phyloP scores from a whole-genome alignment of 2,888 invertebrate genomes.

The Dynastes maya region DNA sequence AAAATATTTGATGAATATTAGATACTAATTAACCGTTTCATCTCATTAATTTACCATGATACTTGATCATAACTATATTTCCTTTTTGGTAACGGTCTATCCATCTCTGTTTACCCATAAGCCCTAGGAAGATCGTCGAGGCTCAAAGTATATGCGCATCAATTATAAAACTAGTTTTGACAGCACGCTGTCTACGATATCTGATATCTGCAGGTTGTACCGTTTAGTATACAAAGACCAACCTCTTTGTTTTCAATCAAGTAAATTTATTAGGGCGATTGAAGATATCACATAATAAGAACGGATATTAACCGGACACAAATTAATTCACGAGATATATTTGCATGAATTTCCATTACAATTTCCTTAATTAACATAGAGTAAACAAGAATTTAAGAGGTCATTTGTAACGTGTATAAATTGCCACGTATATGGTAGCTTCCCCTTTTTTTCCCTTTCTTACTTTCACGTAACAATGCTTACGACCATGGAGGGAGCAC shows the following conservation, averaged over 20 bases:
- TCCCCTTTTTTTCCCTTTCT: background rate
- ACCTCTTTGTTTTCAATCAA: conserved; percentile 4
- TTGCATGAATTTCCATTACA: conserved; percentile 44
- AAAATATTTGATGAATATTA: no score
- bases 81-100: no score
- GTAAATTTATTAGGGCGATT: conserved; percentile 21
- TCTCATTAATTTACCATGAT: no score
- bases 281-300: conserved; percentile 27
- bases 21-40: no score
- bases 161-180: background rate
- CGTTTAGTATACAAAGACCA: background rate
- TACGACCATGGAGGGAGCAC: background rate
- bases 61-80: no score
- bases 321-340: conserved; percentile 36
- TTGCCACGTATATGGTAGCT: background rate
- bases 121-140: no score
- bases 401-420: conserved; percentile 30
- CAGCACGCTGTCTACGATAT: background rate
- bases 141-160: no score
- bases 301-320: conserved; percentile 22
- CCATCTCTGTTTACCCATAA: no score
- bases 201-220: background rate
- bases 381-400: conserved; percentile 44
- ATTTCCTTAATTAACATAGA: conserved; percentile 27
- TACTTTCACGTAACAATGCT: background rate